phyloP scores from a whole-genome alignment of 2,888 invertebrate genomes.

The Caenorhabditis doughertyi region DNA sequence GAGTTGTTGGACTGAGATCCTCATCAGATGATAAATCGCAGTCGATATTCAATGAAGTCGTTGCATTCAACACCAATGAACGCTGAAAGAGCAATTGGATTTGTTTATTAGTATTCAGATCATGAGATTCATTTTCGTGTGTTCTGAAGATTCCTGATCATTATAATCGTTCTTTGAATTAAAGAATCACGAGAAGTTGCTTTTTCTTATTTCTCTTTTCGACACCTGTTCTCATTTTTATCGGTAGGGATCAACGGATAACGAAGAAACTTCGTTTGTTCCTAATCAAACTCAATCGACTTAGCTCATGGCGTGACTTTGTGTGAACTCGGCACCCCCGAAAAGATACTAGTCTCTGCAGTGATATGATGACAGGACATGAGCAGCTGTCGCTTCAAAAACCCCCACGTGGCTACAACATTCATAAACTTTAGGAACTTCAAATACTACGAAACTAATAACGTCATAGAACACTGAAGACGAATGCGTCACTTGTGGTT shows the following conservation, averaged over 20 bases:
- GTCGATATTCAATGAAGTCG: slow-evolving; percentile 72
- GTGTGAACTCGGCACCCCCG: slow-evolving; percentile 9
- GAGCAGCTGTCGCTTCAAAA: slow-evolving; percentile 30
- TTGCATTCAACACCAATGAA: slow-evolving; percentile 78
- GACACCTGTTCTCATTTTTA: slow-evolving; percentile 41
- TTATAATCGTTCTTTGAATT: slow-evolving; percentile 35
- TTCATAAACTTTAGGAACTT: slow-evolving; percentile 11
- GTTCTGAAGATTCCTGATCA: slow-evolving; percentile 32
- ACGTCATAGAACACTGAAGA: slow-evolving; percentile 2
- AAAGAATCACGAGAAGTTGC: slow-evolving; percentile 23
- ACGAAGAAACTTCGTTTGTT: slow-evolving; percentile 23
- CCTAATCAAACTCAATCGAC: slow-evolving; percentile 14
- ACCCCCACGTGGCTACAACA: slow-evolving; percentile 49
- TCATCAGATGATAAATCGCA: slow-evolving; percentile 72
- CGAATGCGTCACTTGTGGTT: slow-evolving; percentile 21
- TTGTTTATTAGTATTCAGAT: neutral
- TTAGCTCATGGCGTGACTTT: slow-evolving; percentile 44
- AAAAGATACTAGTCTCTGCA: slow-evolving; percentile 31
- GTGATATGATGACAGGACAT: slow-evolving; percentile 25
- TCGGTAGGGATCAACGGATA: slow-evolving; percentile 16
- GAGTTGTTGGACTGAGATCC: slow-evolving; percentile 68
- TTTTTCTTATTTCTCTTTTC: slow-evolving; percentile 6
- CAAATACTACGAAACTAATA: neutral
- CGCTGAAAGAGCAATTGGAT: slow-evolving; percentile 66
- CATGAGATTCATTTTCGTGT: slow-evolving; percentile 15